These are phyloP conservation scores for Drosophila nasuta DNA, from an alignment of 1,140 invertebrate genomes.

Conservation along the genomic window DNA sequence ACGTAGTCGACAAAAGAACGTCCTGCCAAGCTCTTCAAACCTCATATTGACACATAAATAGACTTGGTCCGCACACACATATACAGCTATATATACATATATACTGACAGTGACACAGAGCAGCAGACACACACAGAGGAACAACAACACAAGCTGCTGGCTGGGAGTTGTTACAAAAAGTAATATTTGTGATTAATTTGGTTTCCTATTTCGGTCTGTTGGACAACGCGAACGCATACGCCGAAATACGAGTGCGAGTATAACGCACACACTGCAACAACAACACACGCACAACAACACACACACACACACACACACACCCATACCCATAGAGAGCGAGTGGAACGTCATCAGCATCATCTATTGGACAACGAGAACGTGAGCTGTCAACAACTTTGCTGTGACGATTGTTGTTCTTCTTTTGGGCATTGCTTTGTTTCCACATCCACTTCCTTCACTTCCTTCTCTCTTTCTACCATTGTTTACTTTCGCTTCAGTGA, in stretches of 20 bases:
- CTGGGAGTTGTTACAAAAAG: constrained; percentile 35
- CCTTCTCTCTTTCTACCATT: constrained; percentile 31
- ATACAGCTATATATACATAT: constrained; percentile 29
- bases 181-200: constrained; percentile 83
- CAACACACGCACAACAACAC: constrained; percentile 17
- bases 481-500: constrained; percentile 74
- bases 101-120: constrained; percentile 25
- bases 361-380: constrained; percentile 65
- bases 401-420: constrained; percentile 36
- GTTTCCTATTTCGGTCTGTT: constrained; percentile 68
- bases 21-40: constrained; percentile 16
- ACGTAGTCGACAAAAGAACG: constrained; percentile 36
- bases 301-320: constrained; percentile 5
- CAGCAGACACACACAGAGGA: constrained; percentile 15
- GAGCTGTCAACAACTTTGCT: constrained; percentile 78
- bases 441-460: neutral
- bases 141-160: too few species aligned
- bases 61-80: constrained; percentile 24
- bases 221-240: constrained; percentile 57
- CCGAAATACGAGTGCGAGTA: constrained; percentile 62
- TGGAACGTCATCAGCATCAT: constrained; percentile 58
- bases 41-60: constrained; percentile 48
- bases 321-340: neutral
- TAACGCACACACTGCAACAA: constrained; percentile 46
- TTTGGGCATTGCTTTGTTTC: constrained; percentile 31